Conservation (phyloP, 2,888 invertebrate genomes). For the Troilus luridus region DNA sequence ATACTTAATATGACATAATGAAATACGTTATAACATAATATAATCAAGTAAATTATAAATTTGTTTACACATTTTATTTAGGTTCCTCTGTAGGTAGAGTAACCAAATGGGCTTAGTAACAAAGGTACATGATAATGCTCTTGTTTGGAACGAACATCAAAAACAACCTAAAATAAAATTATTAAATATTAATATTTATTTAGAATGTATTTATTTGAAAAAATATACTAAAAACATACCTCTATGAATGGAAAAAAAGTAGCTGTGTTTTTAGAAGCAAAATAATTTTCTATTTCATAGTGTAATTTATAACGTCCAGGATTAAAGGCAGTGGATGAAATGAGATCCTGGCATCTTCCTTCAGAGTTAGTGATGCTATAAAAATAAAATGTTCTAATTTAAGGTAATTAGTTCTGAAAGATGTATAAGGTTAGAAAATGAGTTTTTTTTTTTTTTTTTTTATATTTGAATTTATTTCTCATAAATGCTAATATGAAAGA, state of each 20-base stretch:
- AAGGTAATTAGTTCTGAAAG: neutral
- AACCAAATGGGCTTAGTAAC: slow-evolving; percentile 82
- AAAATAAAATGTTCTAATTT: slow-evolving; percentile 58
- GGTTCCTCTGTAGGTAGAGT: slow-evolving; percentile 81
- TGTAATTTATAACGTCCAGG: slow-evolving; percentile 81
- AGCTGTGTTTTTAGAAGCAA: slow-evolving; percentile 73
- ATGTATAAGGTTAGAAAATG: neutral
- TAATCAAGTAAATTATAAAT: neutral
- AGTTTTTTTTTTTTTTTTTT: no score
- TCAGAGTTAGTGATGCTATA: slow-evolving; percentile 74
- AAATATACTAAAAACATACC: slow-evolving; percentile 69
- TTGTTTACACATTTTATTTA: slow-evolving; percentile 36
- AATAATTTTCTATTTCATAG: slow-evolving; percentile 82
- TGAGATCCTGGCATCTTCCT: slow-evolving; percentile 78
- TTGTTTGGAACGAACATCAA: slow-evolving; percentile 76
- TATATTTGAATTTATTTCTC: no score
- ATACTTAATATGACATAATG: neutral
- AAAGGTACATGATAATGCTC: slow-evolving; percentile 84
- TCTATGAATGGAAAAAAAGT: slow-evolving; percentile 85
- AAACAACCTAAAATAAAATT: slow-evolving; percentile 74
- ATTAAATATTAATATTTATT: neutral
- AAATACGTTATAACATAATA: no score
- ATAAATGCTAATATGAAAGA: no score
- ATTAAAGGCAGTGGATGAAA: slow-evolving; percentile 71
- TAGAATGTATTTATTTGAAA: neutral